Percentiles rank a stretch among this genome's conserved stretches.
These are phyloP conservation scores for Chondrilla cf. caribensis DNA, from an alignment of 37 sponge, comb jelly and placozoan species.

Conservation along the genomic window DNA sequence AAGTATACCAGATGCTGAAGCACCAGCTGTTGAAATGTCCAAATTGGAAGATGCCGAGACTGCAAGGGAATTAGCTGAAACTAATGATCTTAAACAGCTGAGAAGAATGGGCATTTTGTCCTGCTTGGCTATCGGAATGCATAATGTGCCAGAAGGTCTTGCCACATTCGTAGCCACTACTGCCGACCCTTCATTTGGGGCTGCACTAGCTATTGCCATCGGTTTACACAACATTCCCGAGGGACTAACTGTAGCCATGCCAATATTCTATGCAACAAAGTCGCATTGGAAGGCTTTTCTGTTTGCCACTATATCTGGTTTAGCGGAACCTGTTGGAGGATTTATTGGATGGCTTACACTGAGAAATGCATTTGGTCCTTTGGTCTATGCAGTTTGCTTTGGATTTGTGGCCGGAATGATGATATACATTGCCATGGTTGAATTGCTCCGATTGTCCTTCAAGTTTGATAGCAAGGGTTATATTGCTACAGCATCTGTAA, in stretches of 20 bases:
- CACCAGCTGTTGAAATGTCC: too few relatives aligned
- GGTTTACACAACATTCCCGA: slow-evolving; percentile 72
- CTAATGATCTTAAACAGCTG: background rate
- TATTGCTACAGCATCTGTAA: slow-evolving; percentile 29
- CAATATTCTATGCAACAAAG: slow-evolving; percentile 73
- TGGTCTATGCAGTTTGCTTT: slow-evolving; percentile 55
- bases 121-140: slow-evolving; percentile 66
- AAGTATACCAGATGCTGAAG: too few relatives aligned
- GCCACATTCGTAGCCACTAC: slow-evolving; percentile 69
- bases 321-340: slow-evolving; percentile 68
- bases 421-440: slow-evolving; percentile 65
- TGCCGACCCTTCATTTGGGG: slow-evolving; percentile 54
- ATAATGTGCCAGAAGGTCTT: slow-evolving; percentile 77
- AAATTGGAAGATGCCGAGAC: background rate
- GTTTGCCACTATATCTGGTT: slow-evolving; percentile 64
- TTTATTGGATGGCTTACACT: slow-evolving; percentile 54
- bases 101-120: slow-evolving; percentile 24
- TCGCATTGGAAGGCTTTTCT: slow-evolving; percentile 57
- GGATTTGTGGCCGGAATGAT: slow-evolving; percentile 75
- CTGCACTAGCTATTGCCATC: slow-evolving; percentile 67
- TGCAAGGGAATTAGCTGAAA: background rate
- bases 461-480: slow-evolving; percentile 43
- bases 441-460: slow-evolving; percentile 58
- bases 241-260: slow-evolving; percentile 74
- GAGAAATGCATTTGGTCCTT: slow-evolving; percentile 51